Conservation (phyloP, 2,797 vertebrate species). For the Poecilia wingei region DNA sequence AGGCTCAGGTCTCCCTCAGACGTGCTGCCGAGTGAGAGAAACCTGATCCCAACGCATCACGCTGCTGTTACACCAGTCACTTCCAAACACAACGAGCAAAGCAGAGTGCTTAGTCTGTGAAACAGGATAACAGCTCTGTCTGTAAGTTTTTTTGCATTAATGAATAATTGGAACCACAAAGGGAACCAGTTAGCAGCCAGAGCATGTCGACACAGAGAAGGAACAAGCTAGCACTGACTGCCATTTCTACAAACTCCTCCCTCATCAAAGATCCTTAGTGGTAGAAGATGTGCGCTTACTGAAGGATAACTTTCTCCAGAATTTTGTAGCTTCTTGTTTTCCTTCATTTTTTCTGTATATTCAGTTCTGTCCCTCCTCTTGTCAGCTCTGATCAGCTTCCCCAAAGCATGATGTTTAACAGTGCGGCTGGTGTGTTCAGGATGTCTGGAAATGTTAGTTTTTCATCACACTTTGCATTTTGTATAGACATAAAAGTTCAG, state of each 20-base stretch:
- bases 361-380: background rate
- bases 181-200: background rate
- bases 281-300: background rate
- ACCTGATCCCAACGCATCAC: background rate
- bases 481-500: background rate
- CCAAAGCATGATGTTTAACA: background rate
- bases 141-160: background rate
- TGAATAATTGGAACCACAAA: background rate
- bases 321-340: background rate
- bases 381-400: background rate
- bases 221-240: background rate
- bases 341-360: background rate
- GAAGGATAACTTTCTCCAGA: background rate
- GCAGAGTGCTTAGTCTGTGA: background rate
- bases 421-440: background rate
- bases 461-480: background rate
- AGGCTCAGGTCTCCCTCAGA: constrained; percentile 1
- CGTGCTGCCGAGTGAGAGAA: background rate
- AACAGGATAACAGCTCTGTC: background rate
- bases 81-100: background rate
- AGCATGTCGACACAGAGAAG: background rate
- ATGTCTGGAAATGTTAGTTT: background rate
- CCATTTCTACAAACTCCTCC: background rate
- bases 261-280: background rate
- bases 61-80: background rate